A percentile compares a stretch with the other conserved stretches of the same genome.
Conservation (phyloP, 2,797 vertebrate genomes). For the Pseudocheirus occidentalis region DNA sequence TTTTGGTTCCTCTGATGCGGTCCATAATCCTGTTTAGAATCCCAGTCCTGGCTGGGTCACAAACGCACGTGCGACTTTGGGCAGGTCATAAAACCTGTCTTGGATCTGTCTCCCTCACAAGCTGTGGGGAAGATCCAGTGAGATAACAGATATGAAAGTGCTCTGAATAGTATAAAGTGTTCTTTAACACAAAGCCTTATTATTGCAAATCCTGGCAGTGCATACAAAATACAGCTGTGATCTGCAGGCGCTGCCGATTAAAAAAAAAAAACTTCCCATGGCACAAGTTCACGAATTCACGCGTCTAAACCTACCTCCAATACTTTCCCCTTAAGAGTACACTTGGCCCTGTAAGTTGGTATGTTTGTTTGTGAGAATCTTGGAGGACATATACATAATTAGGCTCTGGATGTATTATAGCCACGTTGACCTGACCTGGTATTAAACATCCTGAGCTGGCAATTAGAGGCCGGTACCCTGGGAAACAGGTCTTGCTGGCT, state of each 20-base stretch:
- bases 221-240: accelerated
- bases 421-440: background rate
- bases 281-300: background rate
- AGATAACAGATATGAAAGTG: background rate
- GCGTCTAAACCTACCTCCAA: background rate
- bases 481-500: background rate
- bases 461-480: background rate
- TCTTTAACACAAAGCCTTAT: accelerated
- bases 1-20: background rate
- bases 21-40: background rate
- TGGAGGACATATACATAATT: background rate
- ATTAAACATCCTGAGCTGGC: background rate
- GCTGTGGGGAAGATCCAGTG: background rate
- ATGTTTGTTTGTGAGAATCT: constrained; percentile 11
- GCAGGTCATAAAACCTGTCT: background rate
- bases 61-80: background rate
- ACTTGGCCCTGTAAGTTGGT: background rate
- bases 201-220: background rate
- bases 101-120: background rate
- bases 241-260: background rate
- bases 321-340: background rate
- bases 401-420: background rate
- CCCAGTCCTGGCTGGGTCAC: background rate
- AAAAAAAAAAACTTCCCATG: constrained; percentile 18
- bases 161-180: background rate